A percentile compares a stretch with the other conserved stretches of the same genome.
Evolutionary conservation across 1,140 invertebrate genomes (phyloP).

Genomic region (Ips typographus): DNA sequence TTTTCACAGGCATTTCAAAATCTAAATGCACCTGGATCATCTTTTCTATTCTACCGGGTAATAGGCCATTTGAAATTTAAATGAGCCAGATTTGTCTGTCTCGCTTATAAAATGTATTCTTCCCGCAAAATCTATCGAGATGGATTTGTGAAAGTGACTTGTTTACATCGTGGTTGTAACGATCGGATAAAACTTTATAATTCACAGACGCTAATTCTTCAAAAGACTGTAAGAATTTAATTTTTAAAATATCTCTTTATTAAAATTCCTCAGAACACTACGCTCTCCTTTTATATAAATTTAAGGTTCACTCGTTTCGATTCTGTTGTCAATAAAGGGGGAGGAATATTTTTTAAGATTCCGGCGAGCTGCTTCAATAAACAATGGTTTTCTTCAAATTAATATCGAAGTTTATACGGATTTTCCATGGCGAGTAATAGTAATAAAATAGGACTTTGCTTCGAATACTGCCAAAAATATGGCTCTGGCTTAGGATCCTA

Average conservation of each 20-base stretch:
- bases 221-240: not conserved
- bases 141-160: conserved; percentile 43
- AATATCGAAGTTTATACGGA: conserved; percentile 21
- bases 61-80: conserved; percentile 51
- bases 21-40: conserved; percentile 39
- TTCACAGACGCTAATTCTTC: no score
- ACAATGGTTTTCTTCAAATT: conserved; percentile 25
- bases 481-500: conserved; percentile 14
- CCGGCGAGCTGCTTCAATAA: conserved; percentile 7
- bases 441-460: conserved; percentile 24
- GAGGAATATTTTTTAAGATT: not conserved
- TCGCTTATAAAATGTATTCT: conserved; percentile 44
- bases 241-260: conserved; percentile 10
- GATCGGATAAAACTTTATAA: not conserved
- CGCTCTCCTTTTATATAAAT: not conserved
- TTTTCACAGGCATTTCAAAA: conserved; percentile 27
- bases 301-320: conserved; percentile 4
- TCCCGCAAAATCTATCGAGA: conserved; percentile 46
- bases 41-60: conserved; percentile 40
- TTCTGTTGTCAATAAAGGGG: not conserved
- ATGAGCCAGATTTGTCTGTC: conserved; percentile 46
- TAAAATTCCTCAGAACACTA: not conserved
- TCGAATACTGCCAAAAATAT: conserved; percentile 20
- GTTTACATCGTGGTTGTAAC: conserved; percentile 7
- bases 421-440: conserved; percentile 23